Base-by-base conservation (phyloP, 2,888 invertebrate species). In the Ennomos fuscantarius region DNA sequence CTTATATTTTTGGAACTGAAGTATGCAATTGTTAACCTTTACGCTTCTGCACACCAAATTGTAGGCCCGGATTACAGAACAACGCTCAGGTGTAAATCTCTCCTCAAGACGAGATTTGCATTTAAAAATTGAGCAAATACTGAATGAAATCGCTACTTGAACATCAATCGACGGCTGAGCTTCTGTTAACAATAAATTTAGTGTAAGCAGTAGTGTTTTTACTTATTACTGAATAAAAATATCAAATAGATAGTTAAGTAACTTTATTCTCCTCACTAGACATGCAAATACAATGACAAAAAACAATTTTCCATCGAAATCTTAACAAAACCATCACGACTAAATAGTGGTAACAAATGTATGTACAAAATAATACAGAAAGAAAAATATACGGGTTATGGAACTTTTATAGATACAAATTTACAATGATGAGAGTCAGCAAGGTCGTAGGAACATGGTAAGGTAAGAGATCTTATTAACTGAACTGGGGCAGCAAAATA, bases 261-360 rank as follows among this genome's bases (percentile, higher is more conserved):
- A 87, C 84, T 90, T 90, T 90, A 90, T 87, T 90, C 84, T 86
- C 82, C 84, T 88, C 84, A 84, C 88, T 89, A 89, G 74, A 86
- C 84, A 89, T 89, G 87, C 88, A 87, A 87, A 87, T 88, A 87
- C 81, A 88, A 36, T 80, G 79, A 83, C 35, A 45, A 82, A 79
- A 84, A 83, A 81, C 72, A 81, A 81, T 80, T 46, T 78, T 72
- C 74, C 76, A 73, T 73, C 73, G 76, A 73, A 79, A 79, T 73
- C 78, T 73, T 77, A 79, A 81, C 74, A 77, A 81, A 82, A 82
- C 74, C 71, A 67, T 40, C 78, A 76, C 72, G 72, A 78, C 79
- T 79, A 80, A 76, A 78, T 76, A 74, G 74, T 86, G 89, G 89
- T 88, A 88, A 88, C 89, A 83, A 84, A 80, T 74, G 59, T 81